Percentiles rank a stretch among this genome's conserved stretches.
These are phyloP conservation scores for Chymomyza caudatula DNA, from an alignment of 2,888 invertebrate species.

Conservation along the genomic window DNA sequence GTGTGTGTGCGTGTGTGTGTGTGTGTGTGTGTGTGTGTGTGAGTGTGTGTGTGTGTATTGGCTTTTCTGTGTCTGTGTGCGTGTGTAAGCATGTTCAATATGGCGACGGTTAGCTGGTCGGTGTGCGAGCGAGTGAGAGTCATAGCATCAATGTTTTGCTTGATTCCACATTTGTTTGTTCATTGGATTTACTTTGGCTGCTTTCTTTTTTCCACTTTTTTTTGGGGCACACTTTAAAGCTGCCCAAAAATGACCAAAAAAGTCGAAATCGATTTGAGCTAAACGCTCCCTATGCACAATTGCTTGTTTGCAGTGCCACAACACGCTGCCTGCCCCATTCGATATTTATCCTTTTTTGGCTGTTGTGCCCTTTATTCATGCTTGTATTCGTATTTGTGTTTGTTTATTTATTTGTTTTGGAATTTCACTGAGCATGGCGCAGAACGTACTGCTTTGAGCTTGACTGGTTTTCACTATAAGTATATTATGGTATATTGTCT, in stretches of 20 bases:
- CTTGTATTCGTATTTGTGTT: constrained; percentile 7
- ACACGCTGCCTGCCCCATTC: background rate
- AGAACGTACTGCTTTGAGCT: constrained; percentile 61
- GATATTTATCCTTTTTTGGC: background rate
- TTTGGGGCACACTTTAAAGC: constrained; percentile 49
- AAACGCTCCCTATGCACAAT: constrained; percentile 55
- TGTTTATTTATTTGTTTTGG: constrained; percentile 64
- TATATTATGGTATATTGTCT: constrained; percentile 23
- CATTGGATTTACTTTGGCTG: constrained; percentile 63
- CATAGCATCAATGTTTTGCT: constrained; percentile 53
- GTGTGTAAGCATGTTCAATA: background rate
- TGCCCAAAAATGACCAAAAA: constrained; percentile 19
- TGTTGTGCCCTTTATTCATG: background rate
- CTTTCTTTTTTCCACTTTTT: constrained; percentile 45
- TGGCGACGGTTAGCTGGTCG: background rate
- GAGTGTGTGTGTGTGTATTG: background rate
- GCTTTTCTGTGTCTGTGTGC: too few relatives aligned
- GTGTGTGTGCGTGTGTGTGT: constrained; percentile 14
- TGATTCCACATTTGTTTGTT: constrained; percentile 72
- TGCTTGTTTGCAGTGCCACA: constrained; percentile 25
- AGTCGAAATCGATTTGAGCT: constrained; percentile 69
- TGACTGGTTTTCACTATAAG: constrained; percentile 58
- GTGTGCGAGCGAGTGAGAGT: background rate
- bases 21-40: background rate
- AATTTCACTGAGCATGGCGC: constrained; percentile 52